These are phyloP conservation scores for Apoderus coryli DNA, from an alignment of 2,888 invertebrate genomes.

Conservation along the genomic window DNA sequence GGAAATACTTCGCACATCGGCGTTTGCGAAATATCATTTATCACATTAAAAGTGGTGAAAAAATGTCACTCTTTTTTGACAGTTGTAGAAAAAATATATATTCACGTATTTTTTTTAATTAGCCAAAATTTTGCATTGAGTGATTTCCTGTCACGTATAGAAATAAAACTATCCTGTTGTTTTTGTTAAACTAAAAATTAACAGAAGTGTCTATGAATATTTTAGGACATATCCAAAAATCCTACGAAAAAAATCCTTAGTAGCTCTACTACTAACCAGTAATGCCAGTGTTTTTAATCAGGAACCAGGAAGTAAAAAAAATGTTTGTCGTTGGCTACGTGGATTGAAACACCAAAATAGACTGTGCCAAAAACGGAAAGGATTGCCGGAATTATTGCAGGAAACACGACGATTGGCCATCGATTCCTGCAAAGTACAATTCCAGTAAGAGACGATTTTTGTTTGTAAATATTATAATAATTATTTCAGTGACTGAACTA, in stretches of 20 bases:
- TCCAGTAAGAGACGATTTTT: constrained; percentile 36
- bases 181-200: constrained; percentile 12
- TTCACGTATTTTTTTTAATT: too few species aligned
- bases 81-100: too few species aligned
- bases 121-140: too few species aligned
- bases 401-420: constrained; percentile 44
- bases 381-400: constrained; percentile 33
- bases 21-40: too few species aligned
- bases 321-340: constrained; percentile 40
- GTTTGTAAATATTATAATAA: too few species aligned
- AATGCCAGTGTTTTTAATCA: constrained; percentile 16
- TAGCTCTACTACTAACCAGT: constrained; percentile 18
- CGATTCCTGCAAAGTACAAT: constrained; percentile 46
- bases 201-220: too few species aligned
- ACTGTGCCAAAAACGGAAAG: constrained; percentile 45
- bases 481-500: too few species aligned
- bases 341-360: constrained; percentile 45
- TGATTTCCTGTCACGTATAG: too few species aligned
- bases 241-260: constrained; percentile 18
- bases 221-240: not conserved
- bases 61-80: too few species aligned
- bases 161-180: too few species aligned
- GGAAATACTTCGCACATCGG: too few species aligned
- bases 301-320: constrained; percentile 13
- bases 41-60: too few species aligned